Conservation (phyloP, 2,113 vertebrate species). For the Pollimyrus isidori region DNA sequence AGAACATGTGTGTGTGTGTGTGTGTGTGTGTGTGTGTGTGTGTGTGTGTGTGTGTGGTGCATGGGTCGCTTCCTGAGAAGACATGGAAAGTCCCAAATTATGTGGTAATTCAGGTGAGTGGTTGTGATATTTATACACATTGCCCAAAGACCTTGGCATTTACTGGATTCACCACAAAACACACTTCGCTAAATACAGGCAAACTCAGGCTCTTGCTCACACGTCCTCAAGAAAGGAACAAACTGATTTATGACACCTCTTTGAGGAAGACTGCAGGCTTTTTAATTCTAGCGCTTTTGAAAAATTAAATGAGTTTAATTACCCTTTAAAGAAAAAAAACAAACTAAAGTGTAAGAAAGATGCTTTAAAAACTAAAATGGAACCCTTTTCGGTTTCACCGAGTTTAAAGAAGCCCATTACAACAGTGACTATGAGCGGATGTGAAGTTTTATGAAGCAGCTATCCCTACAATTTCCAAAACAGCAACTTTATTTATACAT, state of each 20-base stretch:
- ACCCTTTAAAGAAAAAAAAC: conserved; percentile 25
- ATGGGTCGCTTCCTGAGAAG: conserved; percentile 48
- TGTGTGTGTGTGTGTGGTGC: not conserved
- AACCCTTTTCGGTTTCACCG: not conserved
- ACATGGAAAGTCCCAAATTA: conserved; percentile 76
- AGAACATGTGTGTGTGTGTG: conserved; percentile 5
- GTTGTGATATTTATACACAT: conserved; percentile 59
- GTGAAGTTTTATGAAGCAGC: not conserved
- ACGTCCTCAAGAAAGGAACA: conserved; percentile 45
- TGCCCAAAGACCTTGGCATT: conserved; percentile 64
- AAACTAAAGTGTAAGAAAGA: conserved; percentile 5
- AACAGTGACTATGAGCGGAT: not conserved
- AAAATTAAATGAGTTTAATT: conserved; percentile 53
- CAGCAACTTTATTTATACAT: not conserved
- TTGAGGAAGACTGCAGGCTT: conserved; percentile 46
- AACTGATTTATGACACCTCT: conserved; percentile 64
- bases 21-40: conserved; percentile 7
- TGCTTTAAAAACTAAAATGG: not conserved
- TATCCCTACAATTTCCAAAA: not conserved
- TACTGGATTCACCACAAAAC: conserved; percentile 60
- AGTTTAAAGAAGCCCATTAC: conserved; percentile 8
- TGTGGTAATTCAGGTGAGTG: conserved; percentile 62
- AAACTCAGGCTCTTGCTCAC: conserved; percentile 41
- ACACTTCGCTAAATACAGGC: conserved; percentile 51
- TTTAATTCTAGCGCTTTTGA: conserved; percentile 45